phyloP scores from a whole-genome alignment of 2,113 vertebrate species.

The Pseudorhombus dupliciocellatus region DNA sequence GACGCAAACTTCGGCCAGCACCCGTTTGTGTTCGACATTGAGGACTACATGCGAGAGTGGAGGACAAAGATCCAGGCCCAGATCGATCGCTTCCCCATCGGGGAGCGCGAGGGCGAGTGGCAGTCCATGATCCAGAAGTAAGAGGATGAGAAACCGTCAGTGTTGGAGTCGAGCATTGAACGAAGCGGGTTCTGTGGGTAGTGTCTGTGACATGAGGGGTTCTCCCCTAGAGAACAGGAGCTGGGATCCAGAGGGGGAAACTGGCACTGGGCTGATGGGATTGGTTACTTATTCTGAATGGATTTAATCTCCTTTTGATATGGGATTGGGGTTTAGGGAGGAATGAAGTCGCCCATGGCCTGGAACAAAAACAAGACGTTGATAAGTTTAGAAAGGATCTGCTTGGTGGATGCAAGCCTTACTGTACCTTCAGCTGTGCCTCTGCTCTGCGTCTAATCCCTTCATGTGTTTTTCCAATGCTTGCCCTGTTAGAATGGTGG shows the following conservation, averaged over 20 bases:
- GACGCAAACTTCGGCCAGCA: constrained; percentile 98
- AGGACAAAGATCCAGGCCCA: constrained; percentile 97
- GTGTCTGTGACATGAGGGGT: not conserved
- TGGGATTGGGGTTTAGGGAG: constrained; percentile 23
- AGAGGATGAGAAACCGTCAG: constrained; percentile 47
- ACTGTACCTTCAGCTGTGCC: not conserved
- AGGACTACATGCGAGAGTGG: constrained; percentile 99
- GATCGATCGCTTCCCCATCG: constrained; percentile 93
- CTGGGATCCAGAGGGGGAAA: constrained; percentile 15
- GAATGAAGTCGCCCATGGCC: not conserved
- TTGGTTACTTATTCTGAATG: constrained; percentile 60
- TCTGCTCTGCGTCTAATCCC: not conserved
- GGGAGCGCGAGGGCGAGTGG: constrained; percentile 97
- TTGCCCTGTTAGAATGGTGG: constrained; percentile 90
- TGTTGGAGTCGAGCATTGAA: not conserved
- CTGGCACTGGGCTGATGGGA: constrained; percentile 48
- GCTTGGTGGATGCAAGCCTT: not conserved
- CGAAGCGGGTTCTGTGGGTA: too few relatives aligned
- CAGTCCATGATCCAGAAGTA: constrained; percentile 99
- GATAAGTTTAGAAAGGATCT: not conserved
- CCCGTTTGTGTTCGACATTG: constrained; percentile 97
- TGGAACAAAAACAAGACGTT: not conserved
- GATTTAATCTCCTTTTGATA: constrained; percentile 61
- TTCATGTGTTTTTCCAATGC: not conserved
- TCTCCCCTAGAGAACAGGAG: constrained; percentile 4